Percentiles rank a stretch among this genome's conserved stretches.
phyloP scores from a whole-genome alignment of 2,888 invertebrate genomes.

The Pterostichus madidus region DNA sequence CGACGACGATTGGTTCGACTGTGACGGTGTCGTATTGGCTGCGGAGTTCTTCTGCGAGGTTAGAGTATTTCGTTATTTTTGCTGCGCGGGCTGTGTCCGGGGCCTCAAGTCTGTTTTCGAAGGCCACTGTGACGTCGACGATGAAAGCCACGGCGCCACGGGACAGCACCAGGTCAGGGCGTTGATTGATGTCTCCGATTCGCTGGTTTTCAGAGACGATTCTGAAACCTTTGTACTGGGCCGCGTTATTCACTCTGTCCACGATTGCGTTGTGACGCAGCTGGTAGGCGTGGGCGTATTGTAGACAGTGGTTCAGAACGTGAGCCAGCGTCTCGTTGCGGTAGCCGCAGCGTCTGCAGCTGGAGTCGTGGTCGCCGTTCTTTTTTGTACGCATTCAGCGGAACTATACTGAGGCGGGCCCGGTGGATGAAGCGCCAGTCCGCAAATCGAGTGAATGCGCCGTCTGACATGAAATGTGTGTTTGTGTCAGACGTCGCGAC shows the following conservation, averaged over 20 bases:
- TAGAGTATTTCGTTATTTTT: slow-evolving; percentile 69
- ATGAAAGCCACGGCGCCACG: slow-evolving; percentile 68
- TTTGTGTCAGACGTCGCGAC: slow-evolving; percentile 53
- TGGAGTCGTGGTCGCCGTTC: slow-evolving; percentile 17
- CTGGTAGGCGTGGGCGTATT: slow-evolving; percentile 71
- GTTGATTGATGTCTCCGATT: slow-evolving; percentile 64
- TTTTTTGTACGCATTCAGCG: slow-evolving; percentile 70
- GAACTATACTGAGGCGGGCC: slow-evolving; percentile 72
- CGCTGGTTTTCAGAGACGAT: slow-evolving; percentile 65
- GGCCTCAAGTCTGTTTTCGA: slow-evolving; percentile 71
- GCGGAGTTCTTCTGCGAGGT: too few relatives aligned
- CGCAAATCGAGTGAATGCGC: slow-evolving; percentile 71
- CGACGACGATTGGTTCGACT: too few relatives aligned
- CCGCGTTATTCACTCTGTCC: background rate
- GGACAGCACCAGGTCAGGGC: slow-evolving; percentile 70
- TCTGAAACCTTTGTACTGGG: too few relatives aligned
- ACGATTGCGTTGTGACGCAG: slow-evolving; percentile 69
- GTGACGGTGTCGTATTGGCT: too few relatives aligned
- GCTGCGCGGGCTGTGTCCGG: slow-evolving; percentile 69
- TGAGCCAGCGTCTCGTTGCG: slow-evolving; percentile 73
- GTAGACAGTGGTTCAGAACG: slow-evolving; percentile 73
- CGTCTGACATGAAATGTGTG: slow-evolving; percentile 71
- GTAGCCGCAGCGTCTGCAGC: slow-evolving; percentile 63
- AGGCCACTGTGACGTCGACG: slow-evolving; percentile 71
- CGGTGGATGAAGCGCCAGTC: slow-evolving; percentile 76